Evolutionary conservation across 1,140 invertebrate species (phyloP), one percentile per base, ranked within the genome.

Genomic region (Melipona quadrifasciata): DNA sequence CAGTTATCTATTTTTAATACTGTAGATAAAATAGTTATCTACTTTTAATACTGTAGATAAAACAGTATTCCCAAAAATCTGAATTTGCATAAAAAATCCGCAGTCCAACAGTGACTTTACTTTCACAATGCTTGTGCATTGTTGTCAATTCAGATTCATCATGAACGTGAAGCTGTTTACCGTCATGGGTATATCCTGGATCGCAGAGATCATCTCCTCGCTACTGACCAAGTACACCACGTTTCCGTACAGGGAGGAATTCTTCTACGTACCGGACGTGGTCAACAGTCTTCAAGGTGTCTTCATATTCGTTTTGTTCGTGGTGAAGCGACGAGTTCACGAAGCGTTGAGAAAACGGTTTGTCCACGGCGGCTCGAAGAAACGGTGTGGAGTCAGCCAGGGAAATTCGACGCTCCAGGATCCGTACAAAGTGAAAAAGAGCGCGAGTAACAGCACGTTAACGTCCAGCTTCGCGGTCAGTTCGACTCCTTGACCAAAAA

Each of bases 121-220:
- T 11, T 12, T 61, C 58, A 19, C 12, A 61, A 61, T 12, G 58
- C 58, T 61, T 8, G n/a, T n/a, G 5, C n/a, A 6, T 16, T 27
- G 51, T 47, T n/a, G n/a, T 34, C 19, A 24, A 51, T 92, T 21
- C 92, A 97, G 96, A 90, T 96, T 97, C 73, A 91, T 96, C 24
- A 95, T 97, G 93, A 97, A 97, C 85, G 92, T 96, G 0, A 97
- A 97, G 90, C 90, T 97, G 8, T 97, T 97, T 93, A 92, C 97
- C 65, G 96, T 97, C 2, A 97, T 97, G 97, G 97, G 97, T 31
- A 96, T 97, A 1, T 95, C 96, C 0, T 97, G 97, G 97, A 92
- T 96, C 0, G 94, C 96, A 2, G 97, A 97, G 91, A 94, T 97
- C 4, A 80, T 96, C 1, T 96, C 96, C 6, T 95, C 95, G 17